A percentile compares a stretch with the other conserved stretches of the same genome.
Evolutionary conservation across 2,113 vertebrate species (phyloP).

Genomic region (Fregata magnificens): DNA sequence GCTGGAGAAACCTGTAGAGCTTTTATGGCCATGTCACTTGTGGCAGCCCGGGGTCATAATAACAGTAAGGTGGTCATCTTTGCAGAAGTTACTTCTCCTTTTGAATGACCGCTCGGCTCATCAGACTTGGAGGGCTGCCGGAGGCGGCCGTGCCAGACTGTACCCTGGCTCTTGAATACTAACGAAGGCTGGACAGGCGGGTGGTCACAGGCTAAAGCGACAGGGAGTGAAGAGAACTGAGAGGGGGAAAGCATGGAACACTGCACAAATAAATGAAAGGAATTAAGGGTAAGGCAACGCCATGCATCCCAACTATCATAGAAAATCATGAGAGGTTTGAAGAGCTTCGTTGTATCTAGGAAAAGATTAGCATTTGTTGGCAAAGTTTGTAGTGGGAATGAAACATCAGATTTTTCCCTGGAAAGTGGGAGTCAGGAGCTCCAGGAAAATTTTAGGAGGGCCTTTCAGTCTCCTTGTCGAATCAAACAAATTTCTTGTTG

Average conservation of each 20-base stretch:
- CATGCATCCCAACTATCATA: fast-evolving
- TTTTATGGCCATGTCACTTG: not conserved
- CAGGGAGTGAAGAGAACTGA: not conserved
- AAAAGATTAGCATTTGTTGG: not conserved
- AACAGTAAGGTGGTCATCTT: not conserved
- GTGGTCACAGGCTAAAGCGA: not conserved
- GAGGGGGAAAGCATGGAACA: not conserved
- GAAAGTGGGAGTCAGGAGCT: not conserved
- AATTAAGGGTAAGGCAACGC: not conserved
- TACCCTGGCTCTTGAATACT: not conserved
- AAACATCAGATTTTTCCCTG: not conserved
- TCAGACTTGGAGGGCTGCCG: not conserved
- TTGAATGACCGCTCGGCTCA: not conserved
- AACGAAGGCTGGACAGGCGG: not conserved
- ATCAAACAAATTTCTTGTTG: not conserved
- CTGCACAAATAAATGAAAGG: not conserved
- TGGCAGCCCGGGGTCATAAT: not conserved
- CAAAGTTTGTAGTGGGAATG: not conserved
- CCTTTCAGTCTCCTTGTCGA: not conserved
- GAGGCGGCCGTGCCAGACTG: not conserved
- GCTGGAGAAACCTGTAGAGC: not conserved
- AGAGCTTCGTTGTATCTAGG: not conserved
- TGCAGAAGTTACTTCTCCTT: not conserved
- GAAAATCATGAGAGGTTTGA: not conserved
- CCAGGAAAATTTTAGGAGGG: not conserved